Conservation (phyloP, 2,113 vertebrate genomes). For the Mionectes macconnelli region DNA sequence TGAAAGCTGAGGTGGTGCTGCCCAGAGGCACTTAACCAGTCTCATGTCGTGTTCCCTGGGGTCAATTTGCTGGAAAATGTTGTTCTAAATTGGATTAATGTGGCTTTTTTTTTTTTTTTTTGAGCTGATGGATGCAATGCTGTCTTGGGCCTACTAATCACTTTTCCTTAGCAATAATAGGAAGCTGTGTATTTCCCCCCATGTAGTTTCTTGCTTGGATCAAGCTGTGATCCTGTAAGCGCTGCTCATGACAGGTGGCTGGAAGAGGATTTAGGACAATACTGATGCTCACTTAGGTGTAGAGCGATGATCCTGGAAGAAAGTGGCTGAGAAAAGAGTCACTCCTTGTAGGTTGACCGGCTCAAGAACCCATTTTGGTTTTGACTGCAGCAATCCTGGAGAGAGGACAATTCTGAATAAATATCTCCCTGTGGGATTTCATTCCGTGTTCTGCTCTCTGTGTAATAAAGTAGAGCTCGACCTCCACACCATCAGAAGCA, state of each 20-base stretch:
- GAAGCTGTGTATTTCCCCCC: not conserved
- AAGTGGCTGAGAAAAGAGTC: not conserved
- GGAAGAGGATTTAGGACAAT: not conserved
- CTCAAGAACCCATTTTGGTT: not conserved
- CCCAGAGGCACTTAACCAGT: not conserved
- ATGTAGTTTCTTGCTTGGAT: not conserved
- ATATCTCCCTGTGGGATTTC: constrained; percentile 21
- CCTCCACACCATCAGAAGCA: not conserved
- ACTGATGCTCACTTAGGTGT: not conserved
- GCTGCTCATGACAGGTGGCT: rapidly evolving
- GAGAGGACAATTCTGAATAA: not conserved
- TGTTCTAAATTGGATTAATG: not conserved
- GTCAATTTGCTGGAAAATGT: not conserved
- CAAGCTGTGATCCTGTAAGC: not conserved
- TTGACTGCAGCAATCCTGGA: not conserved
- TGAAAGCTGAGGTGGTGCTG: not conserved
- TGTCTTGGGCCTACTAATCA: not conserved
- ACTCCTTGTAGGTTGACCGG: not conserved
- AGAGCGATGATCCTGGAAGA: not conserved
- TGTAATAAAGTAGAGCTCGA: not conserved
- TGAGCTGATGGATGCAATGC: not conserved
- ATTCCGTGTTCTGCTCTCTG: not conserved
- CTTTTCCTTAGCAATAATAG: not conserved
- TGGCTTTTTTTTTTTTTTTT: not conserved
- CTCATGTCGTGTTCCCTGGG: not conserved